Percentiles rank a stretch among this genome's conserved stretches.
Conservation (phyloP, 2,113 vertebrate genomes). For the Oceanodroma tethys region DNA sequence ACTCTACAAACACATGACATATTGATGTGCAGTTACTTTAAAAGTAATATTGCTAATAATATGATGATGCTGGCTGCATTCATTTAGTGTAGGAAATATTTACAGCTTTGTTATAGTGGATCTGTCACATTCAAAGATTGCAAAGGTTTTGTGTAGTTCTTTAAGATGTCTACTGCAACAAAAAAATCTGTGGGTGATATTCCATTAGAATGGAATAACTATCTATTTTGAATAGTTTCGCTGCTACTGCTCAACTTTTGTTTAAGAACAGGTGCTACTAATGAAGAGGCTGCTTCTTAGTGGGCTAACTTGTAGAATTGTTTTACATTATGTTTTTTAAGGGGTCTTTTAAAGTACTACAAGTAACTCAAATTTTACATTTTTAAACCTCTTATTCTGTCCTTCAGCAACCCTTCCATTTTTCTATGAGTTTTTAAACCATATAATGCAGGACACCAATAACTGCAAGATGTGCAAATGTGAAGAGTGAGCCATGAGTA, state of each 20-base stretch:
- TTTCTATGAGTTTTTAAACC: constrained; percentile 51
- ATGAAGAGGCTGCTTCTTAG: constrained; percentile 69
- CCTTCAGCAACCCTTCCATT: constrained; percentile 20
- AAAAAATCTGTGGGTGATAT: constrained; percentile 61
- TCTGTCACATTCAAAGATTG: constrained; percentile 68
- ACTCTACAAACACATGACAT: constrained; percentile 71
- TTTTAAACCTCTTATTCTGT: constrained; percentile 44
- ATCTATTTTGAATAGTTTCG: constrained; percentile 67
- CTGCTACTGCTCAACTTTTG: constrained; percentile 69
- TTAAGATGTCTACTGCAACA: constrained; percentile 72
- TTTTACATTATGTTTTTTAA: constrained; percentile 61
- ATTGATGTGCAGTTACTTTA: constrained; percentile 75
- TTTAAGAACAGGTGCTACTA: constrained; percentile 72
- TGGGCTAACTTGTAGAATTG: constrained; percentile 59
- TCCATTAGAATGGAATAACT: constrained; percentile 68
- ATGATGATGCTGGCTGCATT: constrained; percentile 74
- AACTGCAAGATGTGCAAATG: constrained; percentile 24
- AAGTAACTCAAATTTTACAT: constrained; percentile 59
- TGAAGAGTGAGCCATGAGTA: not conserved
- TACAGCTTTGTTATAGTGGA: constrained; percentile 74
- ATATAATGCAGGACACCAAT: constrained; percentile 11
- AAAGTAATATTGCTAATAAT: constrained; percentile 73
- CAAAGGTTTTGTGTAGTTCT: constrained; percentile 72
- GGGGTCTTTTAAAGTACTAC: constrained; percentile 56
- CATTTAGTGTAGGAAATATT: constrained; percentile 75